Evolutionary conservation across 2,888 invertebrate genomes (phyloP).

Genomic region (Mesorhabditis spiculigera): DNA sequence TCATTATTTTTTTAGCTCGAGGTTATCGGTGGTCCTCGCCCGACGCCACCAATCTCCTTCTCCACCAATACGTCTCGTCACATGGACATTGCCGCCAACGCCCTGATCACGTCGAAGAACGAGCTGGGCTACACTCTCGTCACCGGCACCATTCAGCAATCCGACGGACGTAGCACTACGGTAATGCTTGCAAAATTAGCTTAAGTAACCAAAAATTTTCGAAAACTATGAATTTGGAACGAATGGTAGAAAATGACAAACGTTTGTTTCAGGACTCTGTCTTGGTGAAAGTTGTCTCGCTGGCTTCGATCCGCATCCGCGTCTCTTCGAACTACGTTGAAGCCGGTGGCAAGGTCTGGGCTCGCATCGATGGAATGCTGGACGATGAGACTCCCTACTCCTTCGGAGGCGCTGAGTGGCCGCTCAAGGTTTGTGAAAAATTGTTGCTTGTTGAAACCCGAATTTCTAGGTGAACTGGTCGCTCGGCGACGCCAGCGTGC

Average conservation of each 20-base stretch:
- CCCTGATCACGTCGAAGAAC: constrained; percentile 37
- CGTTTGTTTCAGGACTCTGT: constrained; percentile 31
- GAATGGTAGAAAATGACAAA: neutral
- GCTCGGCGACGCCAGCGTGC: constrained; percentile 23
- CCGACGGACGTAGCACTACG: constrained; percentile 31
- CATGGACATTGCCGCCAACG: constrained; percentile 32
- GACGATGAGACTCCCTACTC: constrained; percentile 43
- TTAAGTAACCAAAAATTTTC: neutral
- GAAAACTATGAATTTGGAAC: neutral
- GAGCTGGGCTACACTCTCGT: constrained; percentile 39
- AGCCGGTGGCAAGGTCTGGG: constrained; percentile 25
- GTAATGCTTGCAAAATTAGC: constrained; percentile 10
- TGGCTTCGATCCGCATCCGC: constrained; percentile 34
- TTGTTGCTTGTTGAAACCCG: neutral
- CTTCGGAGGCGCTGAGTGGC: constrained; percentile 47
- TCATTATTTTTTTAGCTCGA: constrained; percentile 27
- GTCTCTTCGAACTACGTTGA: constrained; percentile 33
- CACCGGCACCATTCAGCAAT: constrained; percentile 35
- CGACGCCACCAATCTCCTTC: constrained; percentile 38
- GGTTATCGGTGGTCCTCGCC: constrained; percentile 46
- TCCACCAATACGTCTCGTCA: constrained; percentile 31
- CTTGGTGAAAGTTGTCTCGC: constrained; percentile 41
- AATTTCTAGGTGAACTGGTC: constrained; percentile 23
- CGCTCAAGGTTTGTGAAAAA: constrained; percentile 28
- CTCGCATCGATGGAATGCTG: constrained; percentile 30